Conservation (phyloP, 2,888 invertebrate species). For the Miltochrista miniata region DNA sequence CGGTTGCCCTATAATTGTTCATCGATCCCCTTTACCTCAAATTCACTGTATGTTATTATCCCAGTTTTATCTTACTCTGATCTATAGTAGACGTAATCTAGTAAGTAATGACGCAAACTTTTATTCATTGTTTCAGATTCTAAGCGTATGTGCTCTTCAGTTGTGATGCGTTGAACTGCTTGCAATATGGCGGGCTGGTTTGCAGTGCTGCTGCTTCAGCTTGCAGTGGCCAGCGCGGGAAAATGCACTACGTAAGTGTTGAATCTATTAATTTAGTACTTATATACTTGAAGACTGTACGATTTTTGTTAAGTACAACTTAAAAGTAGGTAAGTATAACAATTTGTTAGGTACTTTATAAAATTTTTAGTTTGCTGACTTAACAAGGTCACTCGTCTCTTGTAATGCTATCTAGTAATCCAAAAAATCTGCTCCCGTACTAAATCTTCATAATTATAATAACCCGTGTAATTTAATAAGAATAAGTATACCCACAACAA, state of each 20-base stretch:
- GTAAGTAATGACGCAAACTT: slow-evolving; percentile 15
- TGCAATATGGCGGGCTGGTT: slow-evolving; percentile 56
- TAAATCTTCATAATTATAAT: too few relatives aligned
- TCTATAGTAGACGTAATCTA: slow-evolving; percentile 20
- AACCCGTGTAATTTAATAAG: too few relatives aligned
- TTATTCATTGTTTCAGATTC: slow-evolving; percentile 35
- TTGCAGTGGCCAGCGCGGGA: slow-evolving; percentile 61
- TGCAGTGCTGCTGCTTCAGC: slow-evolving; percentile 56
- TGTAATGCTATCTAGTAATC: too few relatives aligned
- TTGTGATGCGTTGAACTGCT: slow-evolving; percentile 55
- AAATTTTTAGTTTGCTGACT: too few relatives aligned
- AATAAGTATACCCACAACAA: too few relatives aligned
- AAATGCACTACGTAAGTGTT: slow-evolving; percentile 77
- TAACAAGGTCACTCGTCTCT: too few relatives aligned
- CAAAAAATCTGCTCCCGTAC: too few relatives aligned
- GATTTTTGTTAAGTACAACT: too few relatives aligned
- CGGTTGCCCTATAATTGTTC: slow-evolving; percentile 45
- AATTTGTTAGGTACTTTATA: background rate
- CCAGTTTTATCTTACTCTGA: slow-evolving; percentile 10
- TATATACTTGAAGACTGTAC: too few relatives aligned
- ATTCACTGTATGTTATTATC: slow-evolving; percentile 27
- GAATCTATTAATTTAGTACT: too few relatives aligned
- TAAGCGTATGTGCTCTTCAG: slow-evolving; percentile 32
- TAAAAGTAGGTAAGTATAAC: too few relatives aligned
- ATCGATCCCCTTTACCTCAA: slow-evolving; percentile 29